These are phyloP conservation scores for Tinea trinotella DNA, from an alignment of 2,888 invertebrate genomes.

Conservation along the genomic window DNA sequence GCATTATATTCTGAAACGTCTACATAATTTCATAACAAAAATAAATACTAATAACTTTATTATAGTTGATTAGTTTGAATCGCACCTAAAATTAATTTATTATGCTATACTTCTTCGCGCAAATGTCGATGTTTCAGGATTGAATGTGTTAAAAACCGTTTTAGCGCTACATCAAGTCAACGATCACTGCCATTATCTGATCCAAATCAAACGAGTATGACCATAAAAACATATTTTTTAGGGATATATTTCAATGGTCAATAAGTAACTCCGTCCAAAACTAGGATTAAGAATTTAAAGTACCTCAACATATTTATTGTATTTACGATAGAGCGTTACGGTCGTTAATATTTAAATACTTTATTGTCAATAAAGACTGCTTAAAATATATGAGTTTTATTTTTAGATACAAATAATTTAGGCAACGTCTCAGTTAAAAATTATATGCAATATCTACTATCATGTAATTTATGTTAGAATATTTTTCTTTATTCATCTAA, in stretches of 20 bases:
- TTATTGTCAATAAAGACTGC: slow-evolving; percentile 60
- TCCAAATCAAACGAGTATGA: background rate
- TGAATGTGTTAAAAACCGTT: background rate
- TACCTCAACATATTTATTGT: slow-evolving; percentile 46
- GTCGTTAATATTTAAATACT: slow-evolving; percentile 36
- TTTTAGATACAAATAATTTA: background rate
- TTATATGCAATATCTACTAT: background rate
- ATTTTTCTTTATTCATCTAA: too few relatives aligned
- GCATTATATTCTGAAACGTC: background rate
- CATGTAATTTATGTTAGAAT: too few relatives aligned
- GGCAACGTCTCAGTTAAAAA: background rate
- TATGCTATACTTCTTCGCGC: slow-evolving; percentile 9
- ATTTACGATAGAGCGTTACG: slow-evolving; percentile 12
- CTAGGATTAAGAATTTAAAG: background rate
- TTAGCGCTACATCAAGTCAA: background rate
- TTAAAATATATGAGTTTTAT: slow-evolving; percentile 25
- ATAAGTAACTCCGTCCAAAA: slow-evolving; percentile 5
- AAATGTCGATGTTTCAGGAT: background rate
- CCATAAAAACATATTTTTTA: background rate
- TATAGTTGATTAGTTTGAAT: too few relatives aligned
- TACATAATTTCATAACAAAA: background rate
- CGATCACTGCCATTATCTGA: slow-evolving; percentile 5
- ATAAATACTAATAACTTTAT: background rate
- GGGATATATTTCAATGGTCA: background rate
- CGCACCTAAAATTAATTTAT: background rate